Conservation (phyloP, 1,140 invertebrate genomes). For the Batillaria attramentaria region DNA sequence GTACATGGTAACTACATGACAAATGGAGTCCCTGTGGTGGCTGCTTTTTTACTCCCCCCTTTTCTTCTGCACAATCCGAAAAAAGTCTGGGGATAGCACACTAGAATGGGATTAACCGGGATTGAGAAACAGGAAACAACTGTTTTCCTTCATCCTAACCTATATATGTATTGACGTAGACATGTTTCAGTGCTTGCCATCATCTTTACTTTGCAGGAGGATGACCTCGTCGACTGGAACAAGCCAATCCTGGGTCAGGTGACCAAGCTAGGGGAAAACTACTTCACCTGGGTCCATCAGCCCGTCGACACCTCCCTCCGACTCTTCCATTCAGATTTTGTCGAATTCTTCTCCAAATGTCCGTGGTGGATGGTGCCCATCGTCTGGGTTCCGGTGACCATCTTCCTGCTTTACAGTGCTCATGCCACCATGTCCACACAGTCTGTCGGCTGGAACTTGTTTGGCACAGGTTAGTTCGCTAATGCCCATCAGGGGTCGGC, state of each 20-base stretch:
- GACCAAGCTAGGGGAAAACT: slow-evolving; percentile 67
- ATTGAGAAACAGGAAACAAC: too few relatives aligned
- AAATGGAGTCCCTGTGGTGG: too few relatives aligned
- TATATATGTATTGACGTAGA: too few relatives aligned
- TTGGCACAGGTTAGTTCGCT: slow-evolving; percentile 1
- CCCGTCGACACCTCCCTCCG: slow-evolving; percentile 70
- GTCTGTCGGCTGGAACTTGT: slow-evolving; percentile 1
- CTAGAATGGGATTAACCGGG: too few relatives aligned
- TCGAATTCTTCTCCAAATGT: slow-evolving; percentile 70
- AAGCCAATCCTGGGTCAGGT: slow-evolving; percentile 70
- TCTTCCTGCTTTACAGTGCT: slow-evolving; percentile 40
- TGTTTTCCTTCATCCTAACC: too few relatives aligned
- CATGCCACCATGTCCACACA: slow-evolving; percentile 4
- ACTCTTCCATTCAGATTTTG: slow-evolving; percentile 70
- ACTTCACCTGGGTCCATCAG: slow-evolving; percentile 73
- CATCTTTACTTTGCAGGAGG: slow-evolving; percentile 49
- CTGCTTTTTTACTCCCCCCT: too few relatives aligned
- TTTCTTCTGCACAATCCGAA: too few relatives aligned
- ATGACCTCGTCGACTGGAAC: slow-evolving; percentile 68
- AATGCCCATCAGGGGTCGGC: neutral
- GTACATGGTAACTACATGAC: too few relatives aligned
- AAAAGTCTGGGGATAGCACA: too few relatives aligned
- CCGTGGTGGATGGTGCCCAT: slow-evolving; percentile 72
- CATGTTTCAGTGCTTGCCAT: too few relatives aligned
- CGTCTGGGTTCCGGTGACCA: slow-evolving; percentile 71